A percentile compares a stretch with the other conserved stretches of the same genome.
These are phyloP conservation scores for Hyposoter didymator DNA, from an alignment of 2,888 invertebrate genomes.

Conservation along the genomic window DNA sequence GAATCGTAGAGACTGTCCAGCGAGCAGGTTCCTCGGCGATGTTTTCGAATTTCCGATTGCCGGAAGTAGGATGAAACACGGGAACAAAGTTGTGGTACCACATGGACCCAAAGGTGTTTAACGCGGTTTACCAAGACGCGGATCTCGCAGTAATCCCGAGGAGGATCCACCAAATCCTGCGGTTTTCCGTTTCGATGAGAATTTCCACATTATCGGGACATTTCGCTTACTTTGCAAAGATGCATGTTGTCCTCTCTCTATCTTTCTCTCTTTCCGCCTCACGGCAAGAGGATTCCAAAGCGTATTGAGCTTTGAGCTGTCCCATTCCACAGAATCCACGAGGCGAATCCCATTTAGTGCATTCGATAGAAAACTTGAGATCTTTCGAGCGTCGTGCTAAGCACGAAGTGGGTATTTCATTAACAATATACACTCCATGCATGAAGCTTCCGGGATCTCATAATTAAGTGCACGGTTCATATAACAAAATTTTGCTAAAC, in stretches of 20 bases:
- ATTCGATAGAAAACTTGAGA: slow-evolving; percentile 5
- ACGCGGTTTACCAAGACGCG: slow-evolving; percentile 50
- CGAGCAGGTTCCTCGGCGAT: slow-evolving; percentile 13
- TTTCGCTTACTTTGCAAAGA: slow-evolving; percentile 42
- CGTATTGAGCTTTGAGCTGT: slow-evolving; percentile 30
- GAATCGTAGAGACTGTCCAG: slow-evolving; percentile 17
- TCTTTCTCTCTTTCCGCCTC: neutral
- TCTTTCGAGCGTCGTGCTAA: neutral
- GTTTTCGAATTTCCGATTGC: slow-evolving; percentile 39
- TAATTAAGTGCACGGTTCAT: neutral
- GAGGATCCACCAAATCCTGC: slow-evolving; percentile 13
- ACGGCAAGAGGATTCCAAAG: neutral
- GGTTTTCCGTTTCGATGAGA: slow-evolving; percentile 43
- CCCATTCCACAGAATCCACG: neutral
- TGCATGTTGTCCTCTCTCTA: slow-evolving; percentile 18
- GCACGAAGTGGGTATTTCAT: neutral
- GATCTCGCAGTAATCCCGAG: slow-evolving; percentile 26
- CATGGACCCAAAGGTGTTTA: slow-evolving; percentile 36
- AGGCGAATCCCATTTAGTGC: neutral
- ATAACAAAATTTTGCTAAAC: neutral
- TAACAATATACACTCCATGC: slow-evolving; percentile 4
- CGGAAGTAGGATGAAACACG: slow-evolving; percentile 22
- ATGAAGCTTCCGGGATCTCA: neutral
- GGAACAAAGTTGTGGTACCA: slow-evolving; percentile 41
- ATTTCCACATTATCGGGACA: slow-evolving; percentile 40